Conservation (phyloP, 2,888 invertebrate species). For the Atethmia centrago region DNA sequence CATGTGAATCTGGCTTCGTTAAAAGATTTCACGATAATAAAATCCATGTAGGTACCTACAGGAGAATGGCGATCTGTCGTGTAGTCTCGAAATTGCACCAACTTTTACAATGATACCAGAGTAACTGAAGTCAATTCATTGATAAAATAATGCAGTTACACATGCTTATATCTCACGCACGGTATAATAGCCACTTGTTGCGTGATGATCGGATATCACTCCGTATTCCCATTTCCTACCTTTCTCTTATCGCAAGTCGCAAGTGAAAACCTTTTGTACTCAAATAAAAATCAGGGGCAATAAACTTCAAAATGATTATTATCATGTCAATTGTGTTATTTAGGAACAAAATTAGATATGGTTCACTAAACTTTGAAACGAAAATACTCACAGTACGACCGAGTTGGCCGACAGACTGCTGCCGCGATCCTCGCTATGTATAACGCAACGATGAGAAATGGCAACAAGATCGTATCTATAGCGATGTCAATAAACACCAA, state of each 20-base stretch:
- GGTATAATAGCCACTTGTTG: constrained; percentile 46
- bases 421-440: constrained; percentile 74
- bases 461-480: constrained; percentile 43
- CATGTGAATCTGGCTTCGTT: constrained; percentile 75
- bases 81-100: constrained; percentile 56
- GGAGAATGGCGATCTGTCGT: constrained; percentile 54
- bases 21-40: constrained; percentile 74
- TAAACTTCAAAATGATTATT: constrained; percentile 26
- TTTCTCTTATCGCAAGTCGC: constrained; percentile 30
- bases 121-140: constrained; percentile 34
- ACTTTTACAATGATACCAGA: constrained; percentile 28
- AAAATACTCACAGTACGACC: constrained; percentile 81
- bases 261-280: constrained; percentile 33
- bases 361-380: constrained; percentile 71
- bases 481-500: constrained; percentile 68
- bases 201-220: constrained; percentile 59
- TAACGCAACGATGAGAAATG: constrained; percentile 47
- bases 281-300: constrained; percentile 2
- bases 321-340: constrained; percentile 27
- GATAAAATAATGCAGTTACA: constrained; percentile 37
- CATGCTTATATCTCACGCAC: constrained; percentile 60
- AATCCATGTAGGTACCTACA: constrained; percentile 46
- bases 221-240: constrained; percentile 42
- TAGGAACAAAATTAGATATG: constrained; percentile 64
- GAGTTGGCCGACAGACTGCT: constrained; percentile 80